Conservation (phyloP, 2,888 invertebrate genomes). For the Coenonympha arcania region DNA sequence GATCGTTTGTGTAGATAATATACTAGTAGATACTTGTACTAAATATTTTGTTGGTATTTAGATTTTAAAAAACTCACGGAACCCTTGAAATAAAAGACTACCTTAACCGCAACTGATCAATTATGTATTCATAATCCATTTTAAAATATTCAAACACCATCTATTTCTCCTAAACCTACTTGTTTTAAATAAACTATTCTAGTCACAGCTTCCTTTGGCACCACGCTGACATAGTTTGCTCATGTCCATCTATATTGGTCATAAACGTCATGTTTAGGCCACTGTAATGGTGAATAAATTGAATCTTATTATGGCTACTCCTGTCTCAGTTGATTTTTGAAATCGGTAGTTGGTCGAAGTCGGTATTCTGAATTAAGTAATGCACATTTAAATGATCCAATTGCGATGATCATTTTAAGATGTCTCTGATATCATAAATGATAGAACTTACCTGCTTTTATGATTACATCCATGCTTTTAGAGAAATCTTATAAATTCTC, state of each 20-base stretch:
- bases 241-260: constrained; percentile 24
- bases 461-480: neutral
- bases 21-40: too few relatives aligned
- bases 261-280: constrained; percentile 27
- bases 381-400: constrained; percentile 11
- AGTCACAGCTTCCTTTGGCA: constrained; percentile 21
- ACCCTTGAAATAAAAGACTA: neutral
- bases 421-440: neutral
- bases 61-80: neutral
- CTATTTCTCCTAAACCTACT: constrained; percentile 12
- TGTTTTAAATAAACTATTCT: constrained; percentile 23
- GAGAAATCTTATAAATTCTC: too few relatives aligned
- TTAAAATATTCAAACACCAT: constrained; percentile 21
- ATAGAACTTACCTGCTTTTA: neutral
- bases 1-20: too few relatives aligned
- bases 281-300: constrained; percentile 21
- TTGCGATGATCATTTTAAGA: neutral
- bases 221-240: constrained; percentile 25
- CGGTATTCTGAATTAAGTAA: constrained; percentile 17
- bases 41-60: neutral
- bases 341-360: constrained; percentile 14
- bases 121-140: constrained; percentile 12
- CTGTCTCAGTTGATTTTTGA: constrained; percentile 8
- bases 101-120: neutral
- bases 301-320: constrained; percentile 20